These are phyloP conservation scores for Nothoprocta pentlandii DNA, from an alignment of 2,113 vertebrate species.

Conservation along the genomic window DNA sequence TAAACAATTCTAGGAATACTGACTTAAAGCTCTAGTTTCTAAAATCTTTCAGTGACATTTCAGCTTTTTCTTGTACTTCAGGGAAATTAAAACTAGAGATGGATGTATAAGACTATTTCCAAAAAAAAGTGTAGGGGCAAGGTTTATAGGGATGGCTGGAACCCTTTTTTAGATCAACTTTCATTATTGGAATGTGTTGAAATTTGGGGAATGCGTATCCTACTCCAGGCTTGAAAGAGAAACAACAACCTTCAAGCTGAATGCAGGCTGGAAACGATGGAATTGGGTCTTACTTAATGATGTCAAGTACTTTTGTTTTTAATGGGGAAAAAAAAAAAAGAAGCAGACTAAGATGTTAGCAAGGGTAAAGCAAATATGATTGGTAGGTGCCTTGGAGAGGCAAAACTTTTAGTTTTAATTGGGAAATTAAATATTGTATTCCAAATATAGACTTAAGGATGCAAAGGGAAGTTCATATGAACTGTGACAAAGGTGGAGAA, in stretches of 20 bases:
- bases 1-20: not conserved
- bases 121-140: too few relatives aligned
- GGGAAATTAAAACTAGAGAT: not conserved
- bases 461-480: not conserved
- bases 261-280: not conserved
- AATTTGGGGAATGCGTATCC: not conserved
- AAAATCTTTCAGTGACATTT: not conserved
- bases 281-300: not conserved
- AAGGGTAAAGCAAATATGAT: not conserved
- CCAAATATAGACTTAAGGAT: not conserved
- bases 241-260: not conserved
- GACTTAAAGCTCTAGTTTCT: not conserved
- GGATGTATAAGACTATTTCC: too few relatives aligned
- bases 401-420: not conserved
- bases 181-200: not conserved
- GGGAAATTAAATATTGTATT: accelerated
- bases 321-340: not conserved
- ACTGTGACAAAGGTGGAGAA: not conserved
- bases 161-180: not conserved
- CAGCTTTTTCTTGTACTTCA: not conserved
- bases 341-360: not conserved
- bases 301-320: not conserved
- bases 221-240: not conserved
- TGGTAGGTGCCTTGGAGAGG: not conserved
- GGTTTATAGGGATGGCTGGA: not conserved